phyloP scores from a whole-genome alignment of 2,888 invertebrate genomes.

The Drosophila hawaiiensis region DNA sequence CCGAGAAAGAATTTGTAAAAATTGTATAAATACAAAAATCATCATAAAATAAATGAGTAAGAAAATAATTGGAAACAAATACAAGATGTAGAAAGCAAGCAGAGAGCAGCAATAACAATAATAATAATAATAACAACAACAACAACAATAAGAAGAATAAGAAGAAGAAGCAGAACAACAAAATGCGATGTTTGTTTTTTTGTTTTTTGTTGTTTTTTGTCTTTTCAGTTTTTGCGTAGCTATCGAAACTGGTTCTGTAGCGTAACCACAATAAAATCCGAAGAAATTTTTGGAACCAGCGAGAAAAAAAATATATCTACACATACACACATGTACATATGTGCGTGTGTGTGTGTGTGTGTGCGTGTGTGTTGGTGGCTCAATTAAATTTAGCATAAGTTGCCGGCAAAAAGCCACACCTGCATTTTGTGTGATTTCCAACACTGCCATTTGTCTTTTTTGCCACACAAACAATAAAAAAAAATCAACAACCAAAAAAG shows the following conservation, averaged over 20 bases:
- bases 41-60: conserved; percentile 4
- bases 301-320: conserved; percentile 4
- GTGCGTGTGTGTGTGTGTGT: not conserved
- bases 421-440: conserved; percentile 41
- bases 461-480: not conserved
- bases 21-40: conserved; percentile 9
- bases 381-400: conserved; percentile 16
- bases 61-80: conserved; percentile 9
- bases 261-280: conserved; percentile 26
- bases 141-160: not conserved
- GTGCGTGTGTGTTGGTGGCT: conserved; percentile 19
- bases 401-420: conserved; percentile 50
- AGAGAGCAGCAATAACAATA: conserved; percentile 14
- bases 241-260: conserved; percentile 48
- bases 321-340: not conserved
- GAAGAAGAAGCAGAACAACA: not conserved
- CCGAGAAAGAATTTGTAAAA: conserved; percentile 15
- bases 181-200: not conserved
- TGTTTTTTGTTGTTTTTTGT: not conserved
- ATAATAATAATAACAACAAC: conserved; percentile 11
- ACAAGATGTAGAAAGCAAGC: conserved; percentile 26
- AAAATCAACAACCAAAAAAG: conserved; percentile 3
- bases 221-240: conserved; percentile 44
- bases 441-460: conserved; percentile 29
- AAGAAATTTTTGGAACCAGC: conserved; percentile 33